Evolutionary conservation across 1,140 invertebrate genomes (phyloP), one percentile per base, ranked within the genome.

Genomic region (Cherax destructor): DNA sequence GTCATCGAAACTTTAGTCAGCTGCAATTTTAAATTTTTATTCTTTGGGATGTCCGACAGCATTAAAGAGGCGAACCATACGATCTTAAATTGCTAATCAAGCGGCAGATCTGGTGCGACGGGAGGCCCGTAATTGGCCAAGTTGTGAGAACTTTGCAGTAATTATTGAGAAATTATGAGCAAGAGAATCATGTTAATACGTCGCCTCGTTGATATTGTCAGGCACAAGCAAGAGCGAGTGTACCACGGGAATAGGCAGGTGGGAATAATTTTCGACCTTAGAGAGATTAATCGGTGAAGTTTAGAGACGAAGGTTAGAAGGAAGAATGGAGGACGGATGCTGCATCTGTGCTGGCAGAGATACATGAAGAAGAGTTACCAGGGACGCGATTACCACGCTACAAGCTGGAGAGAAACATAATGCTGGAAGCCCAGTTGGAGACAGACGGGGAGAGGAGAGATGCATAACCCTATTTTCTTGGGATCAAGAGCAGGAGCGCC

Each of bases 141-240:
- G 61, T 65, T 65, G 61, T 65, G 61, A 65, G 61, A 65, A 65
- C 61, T 65, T 65, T 65, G 61, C 21, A 21, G 13, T 18, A 18
- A 65, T 65, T 65, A 65, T 65, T 65, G 61, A 65, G 61, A 65
- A 65, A 65, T 65, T 65, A 65, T 65, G 61, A 18, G 61, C 61
- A 65, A 65, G 61, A 65, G 61, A 65, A 1, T 13, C 61, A 65
- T 65, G 61, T 65, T 65, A 65, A 65, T 65, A 65, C 18, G 61
- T 65, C 16, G 61, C 61, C 16, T 18, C 61, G 18, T 18, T 11
- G 61, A 65, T 65, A 65, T 18, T 18, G 18, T 65, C 61, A 65
- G 61, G 61, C 61, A 18, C 5, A 11, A 18, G 61, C 52, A 2
- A 1, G 30, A 41, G 30, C 30, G 30, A 41, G 30, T 41, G 30